Base-by-base conservation (phyloP, 2,888 invertebrate genomes). In the Allolobophora icterica region DNA sequence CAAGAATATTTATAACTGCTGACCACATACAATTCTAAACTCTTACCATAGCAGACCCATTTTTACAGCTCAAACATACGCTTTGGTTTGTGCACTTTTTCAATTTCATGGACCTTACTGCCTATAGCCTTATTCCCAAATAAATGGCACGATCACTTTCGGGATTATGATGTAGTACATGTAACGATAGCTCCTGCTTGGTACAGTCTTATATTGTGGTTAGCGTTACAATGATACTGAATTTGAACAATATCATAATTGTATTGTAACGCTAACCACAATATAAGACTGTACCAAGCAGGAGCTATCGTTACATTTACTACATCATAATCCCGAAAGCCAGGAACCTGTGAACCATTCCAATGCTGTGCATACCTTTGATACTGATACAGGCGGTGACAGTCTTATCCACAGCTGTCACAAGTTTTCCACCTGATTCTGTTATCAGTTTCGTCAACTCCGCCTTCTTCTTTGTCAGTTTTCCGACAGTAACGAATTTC, bases 301-400 rank as follows among this genome's bases (percentile, higher is more conserved):
- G n/a, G n/a, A 30, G 8, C 30, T 71, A 71, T n/a, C n/a, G 13
- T n/a, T 71, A n/a, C 11, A n/a, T 71, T n/a, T n/a, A n/a, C 71
- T 24, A 71, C 8, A 30, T 8, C 71, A n/a, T n/a, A 30, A 71
- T 71, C 71, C n/a, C 6, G 15, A n/a, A 71, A 8, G n/a, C 30
- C 8, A 30, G n/a, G n/a, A 71, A 30, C 71, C 2, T n/a, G n/a
- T 71, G 30, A 71, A 30, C 30, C 71, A n/a, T n/a, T n/a, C 71
- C n/a, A n/a, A 71, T n/a, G 8, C 71, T 71, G 11, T 71, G 71
- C 6, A 4, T 93, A 96, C 96, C 96, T 95, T 95, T 94, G 4
- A 96, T 97, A 2, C 98, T 97, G 92, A 99, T 97, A 11, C 98
- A 96, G 15, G 97, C 98, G 71, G 97, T 97, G 0, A 97, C 95